These are phyloP conservation scores for Tetheella fluctuosa DNA, from an alignment of 2,888 invertebrate genomes.

Conservation along the genomic window DNA sequence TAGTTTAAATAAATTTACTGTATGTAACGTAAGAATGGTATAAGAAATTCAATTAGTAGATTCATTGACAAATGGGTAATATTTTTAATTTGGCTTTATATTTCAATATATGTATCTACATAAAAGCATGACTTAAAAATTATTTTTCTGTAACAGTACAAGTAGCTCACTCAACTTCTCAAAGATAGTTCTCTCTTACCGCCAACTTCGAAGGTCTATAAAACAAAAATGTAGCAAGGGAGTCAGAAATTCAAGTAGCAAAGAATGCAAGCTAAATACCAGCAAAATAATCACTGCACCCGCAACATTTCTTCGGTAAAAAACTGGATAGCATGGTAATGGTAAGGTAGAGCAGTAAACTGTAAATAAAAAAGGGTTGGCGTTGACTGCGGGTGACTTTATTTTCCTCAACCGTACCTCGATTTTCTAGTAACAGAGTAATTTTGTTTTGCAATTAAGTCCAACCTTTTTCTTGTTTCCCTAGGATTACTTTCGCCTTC, in stretches of 20 bases:
- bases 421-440: constrained; percentile 47
- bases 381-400: constrained; percentile 35
- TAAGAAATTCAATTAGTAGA: too few relatives aligned
- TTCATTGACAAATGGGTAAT: too few relatives aligned
- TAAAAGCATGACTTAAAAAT: neutral
- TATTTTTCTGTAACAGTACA: neutral
- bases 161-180: neutral
- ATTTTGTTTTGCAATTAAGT: constrained; percentile 57
- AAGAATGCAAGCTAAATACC: neutral
- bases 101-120: neutral
- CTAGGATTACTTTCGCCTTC: constrained; percentile 46
- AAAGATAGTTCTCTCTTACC: neutral
- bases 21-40: too few relatives aligned
- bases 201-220: neutral
- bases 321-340: constrained; percentile 25
- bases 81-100: too few relatives aligned
- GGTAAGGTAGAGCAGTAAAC: constrained; percentile 29
- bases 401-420: constrained; percentile 34
- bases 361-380: constrained; percentile 46
- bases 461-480: constrained; percentile 55
- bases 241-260: neutral
- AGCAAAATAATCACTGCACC: neutral
- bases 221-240: neutral
- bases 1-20: too few relatives aligned
- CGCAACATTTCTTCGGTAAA: constrained; percentile 14